Conservation (phyloP, 2,888 invertebrate genomes). For the Acholoe squamosa region DNA sequence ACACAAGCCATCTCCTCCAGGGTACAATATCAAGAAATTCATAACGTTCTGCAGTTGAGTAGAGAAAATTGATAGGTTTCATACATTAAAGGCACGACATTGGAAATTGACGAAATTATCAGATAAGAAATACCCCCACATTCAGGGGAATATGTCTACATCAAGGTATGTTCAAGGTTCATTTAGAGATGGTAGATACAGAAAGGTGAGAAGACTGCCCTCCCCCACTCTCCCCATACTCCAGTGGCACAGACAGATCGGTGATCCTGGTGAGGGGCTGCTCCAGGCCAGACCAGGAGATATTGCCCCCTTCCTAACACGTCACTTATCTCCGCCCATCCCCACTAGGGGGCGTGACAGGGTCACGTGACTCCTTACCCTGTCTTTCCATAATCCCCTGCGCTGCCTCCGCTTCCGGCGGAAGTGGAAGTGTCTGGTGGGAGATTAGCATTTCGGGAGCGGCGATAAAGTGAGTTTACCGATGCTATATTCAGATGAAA, state of each 20-base stretch:
- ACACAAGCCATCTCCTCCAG: too few species aligned
- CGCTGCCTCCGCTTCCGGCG: neutral
- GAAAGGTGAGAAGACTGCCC: too few species aligned
- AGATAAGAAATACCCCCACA: too few species aligned
- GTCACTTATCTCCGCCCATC: slow-evolving; percentile 17
- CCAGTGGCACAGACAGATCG: neutral
- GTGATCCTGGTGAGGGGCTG: too few species aligned
- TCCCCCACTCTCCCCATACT: neutral
- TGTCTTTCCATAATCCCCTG: neutral
- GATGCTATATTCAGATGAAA: neutral
- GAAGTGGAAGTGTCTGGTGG: slow-evolving; percentile 12
- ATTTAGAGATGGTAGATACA: too few species aligned
- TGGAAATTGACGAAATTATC: too few species aligned
- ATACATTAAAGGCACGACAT: too few species aligned
- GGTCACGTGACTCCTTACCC: slow-evolving; percentile 41
- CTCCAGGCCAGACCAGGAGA: neutral
- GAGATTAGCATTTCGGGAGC: neutral
- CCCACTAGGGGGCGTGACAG: neutral
- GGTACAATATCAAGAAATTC: too few species aligned
- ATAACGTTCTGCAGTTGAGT: too few species aligned
- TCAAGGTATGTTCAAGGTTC: too few species aligned
- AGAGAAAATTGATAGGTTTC: too few species aligned
- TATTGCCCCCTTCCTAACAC: neutral
- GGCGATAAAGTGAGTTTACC: neutral
- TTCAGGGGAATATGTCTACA: too few species aligned